Base-by-base conservation (phyloP, 2,113 vertebrate genomes). In the Centropristis striata region DNA sequence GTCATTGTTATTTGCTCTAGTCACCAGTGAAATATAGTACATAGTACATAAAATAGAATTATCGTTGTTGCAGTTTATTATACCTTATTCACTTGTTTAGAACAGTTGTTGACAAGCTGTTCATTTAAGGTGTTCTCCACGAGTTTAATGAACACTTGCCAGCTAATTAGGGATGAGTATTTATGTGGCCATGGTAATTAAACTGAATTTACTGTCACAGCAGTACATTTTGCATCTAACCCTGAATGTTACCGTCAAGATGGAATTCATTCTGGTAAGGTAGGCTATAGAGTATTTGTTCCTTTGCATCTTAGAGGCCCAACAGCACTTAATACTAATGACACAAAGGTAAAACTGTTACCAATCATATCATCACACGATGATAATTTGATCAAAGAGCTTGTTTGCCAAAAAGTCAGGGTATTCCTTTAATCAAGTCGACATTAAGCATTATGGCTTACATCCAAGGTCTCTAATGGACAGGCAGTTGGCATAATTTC, bases 391-490 rank as follows among this genome's bases (percentile, higher is more conserved):
- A 75, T 88, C 46, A 65, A 53, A 69, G 12, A 28, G 16, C 20
- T 61, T 28, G 32, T 70, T 65, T 76, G 71, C 44, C 67, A 75
- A 63, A 57, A 76, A 50, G 54, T 69, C 57, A 55, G 46, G 1
- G 16, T 55, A 50, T 66, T 78, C 36, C 46, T 71, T 79, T 70
- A 63, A 75, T 82, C 76, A 77, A 74, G 57, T 12, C 21, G 59
- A 79, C 46, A 58, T 82, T 72, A 83, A 73, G 57, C 36, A 63
- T 46, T 13, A 36, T 80, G 83, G 79, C 80, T 61, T 13, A 32
- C 13, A 49, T 80, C 83, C 86, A 83, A 74, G 58, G 63, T 85
- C 63, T 55, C 58, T 71, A 74, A 80, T 83, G 67, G 68, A 80
- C 63, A 57, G 72, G 37, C 59, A 63, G 49, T 41, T 76, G 79